These are phyloP conservation scores for Cariama cristata DNA, from an alignment of 2,113 vertebrate species.

Conservation along the genomic window DNA sequence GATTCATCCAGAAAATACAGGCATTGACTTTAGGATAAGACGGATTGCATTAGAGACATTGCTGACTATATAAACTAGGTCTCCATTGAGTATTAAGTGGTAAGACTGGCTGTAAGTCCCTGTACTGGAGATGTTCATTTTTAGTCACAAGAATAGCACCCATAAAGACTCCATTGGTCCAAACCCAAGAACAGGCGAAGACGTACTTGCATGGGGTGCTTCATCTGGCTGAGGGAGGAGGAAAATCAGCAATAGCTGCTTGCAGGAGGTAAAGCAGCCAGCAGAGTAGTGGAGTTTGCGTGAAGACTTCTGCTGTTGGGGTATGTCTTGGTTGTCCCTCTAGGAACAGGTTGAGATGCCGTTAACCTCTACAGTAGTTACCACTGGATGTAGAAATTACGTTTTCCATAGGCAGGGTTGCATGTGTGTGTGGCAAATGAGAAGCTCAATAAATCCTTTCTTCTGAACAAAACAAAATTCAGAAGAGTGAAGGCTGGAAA, in stretches of 20 bases:
- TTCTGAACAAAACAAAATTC: neutral
- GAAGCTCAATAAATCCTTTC: neutral
- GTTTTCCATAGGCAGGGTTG: fast-evolving
- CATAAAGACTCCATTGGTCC: neutral
- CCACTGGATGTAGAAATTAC: neutral
- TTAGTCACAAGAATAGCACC: neutral
- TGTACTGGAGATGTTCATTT: neutral
- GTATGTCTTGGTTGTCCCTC: neutral
- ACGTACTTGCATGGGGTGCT: neutral
- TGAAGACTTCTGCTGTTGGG: neutral
- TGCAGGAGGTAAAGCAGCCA: neutral
- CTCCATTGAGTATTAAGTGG: neutral
- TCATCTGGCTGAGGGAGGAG: neutral
- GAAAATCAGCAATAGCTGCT: neutral
- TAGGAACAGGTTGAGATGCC: neutral
- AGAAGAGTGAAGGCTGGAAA: neutral
- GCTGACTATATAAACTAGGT: neutral
- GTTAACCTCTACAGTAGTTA: neutral
- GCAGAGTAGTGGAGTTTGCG: neutral
- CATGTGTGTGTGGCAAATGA: neutral
- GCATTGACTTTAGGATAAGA: neutral
- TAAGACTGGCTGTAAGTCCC: neutral
- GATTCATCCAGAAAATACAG: neutral
- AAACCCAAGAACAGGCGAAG: neutral
- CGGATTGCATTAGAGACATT: neutral